Evolutionary conservation across 2,797 vertebrate species (phyloP), one percentile per base, ranked within the genome.

Genomic region (Vespertilio murinus): DNA sequence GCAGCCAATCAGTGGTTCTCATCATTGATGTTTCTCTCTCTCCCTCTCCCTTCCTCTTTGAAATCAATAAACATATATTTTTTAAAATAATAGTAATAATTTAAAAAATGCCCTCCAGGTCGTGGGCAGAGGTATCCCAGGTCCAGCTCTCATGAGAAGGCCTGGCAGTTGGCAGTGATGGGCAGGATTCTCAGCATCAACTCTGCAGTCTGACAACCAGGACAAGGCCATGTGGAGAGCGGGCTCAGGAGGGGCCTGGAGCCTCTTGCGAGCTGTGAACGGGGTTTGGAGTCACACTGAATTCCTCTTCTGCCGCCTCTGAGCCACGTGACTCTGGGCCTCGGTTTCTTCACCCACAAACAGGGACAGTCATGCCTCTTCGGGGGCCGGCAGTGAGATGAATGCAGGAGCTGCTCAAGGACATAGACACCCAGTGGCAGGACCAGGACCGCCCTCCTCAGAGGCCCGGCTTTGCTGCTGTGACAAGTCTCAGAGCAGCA

Each of bases 61-160:
- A 61, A 61, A 61, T 61, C 25, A 13, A 61, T 61, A 61, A 61
- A 30, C 56, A 30, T 61, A 11, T 59, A 23, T 56, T 59, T 61
- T 61, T 28, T 30, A 13, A 25, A 25, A 61, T 13, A 59, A 59
- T 61, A 61, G 23, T 61, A 61, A 28, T 30, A 30, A 61, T 30
- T 28, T 14, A 14, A 56, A 35, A 67, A 54, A 69, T 67, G n/a
- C 14, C 54, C 33, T n/a, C 23, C n/a, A 18, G 42, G 14, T 38
- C 2, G 1, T 1, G 16, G 40, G 14, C 20, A 28, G 16, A 73
- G 45, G 17, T 11, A 16, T 8, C 8, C 49, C 0, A 1, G 33
- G 52, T 35, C 22, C n/a, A 38, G 30, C 33, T 77, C 18, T 28
- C 74, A 56, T 20, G 23, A 42, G 22, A 65, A 38, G 28, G 25